These are phyloP conservation scores for Eumacrocentrus americanus DNA, from an alignment of 2,888 invertebrate genomes.

Conservation along the genomic window DNA sequence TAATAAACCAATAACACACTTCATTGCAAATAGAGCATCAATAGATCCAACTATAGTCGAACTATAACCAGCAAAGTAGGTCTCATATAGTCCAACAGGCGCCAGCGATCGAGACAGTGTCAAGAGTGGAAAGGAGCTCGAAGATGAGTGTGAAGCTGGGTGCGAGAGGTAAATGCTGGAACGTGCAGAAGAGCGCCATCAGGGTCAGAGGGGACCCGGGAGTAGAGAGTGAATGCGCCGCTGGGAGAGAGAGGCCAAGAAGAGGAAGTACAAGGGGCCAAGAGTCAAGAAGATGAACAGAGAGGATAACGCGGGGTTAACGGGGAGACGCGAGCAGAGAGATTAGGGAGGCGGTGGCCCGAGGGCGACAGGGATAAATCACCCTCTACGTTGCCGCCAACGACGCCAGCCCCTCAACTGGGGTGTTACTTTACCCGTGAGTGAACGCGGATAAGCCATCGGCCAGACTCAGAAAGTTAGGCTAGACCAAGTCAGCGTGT, in stretches of 20 bases:
- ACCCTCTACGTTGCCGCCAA: slow-evolving; percentile 28
- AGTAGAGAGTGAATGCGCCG: slow-evolving; percentile 4
- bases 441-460: slow-evolving; percentile 9
- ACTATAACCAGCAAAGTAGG: neutral
- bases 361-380: slow-evolving; percentile 46
- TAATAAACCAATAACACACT: no score
- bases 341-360: slow-evolving; percentile 48
- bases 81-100: neutral
- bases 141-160: slow-evolving; percentile 8
- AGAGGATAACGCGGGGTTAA: slow-evolving; percentile 45
- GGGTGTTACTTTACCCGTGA: slow-evolving; percentile 38
- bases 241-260: slow-evolving; percentile 15
- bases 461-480: neutral
- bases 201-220: slow-evolving; percentile 5
- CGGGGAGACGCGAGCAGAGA: slow-evolving; percentile 41
- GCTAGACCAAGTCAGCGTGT: neutral
- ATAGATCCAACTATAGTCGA: neutral
- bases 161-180: slow-evolving; percentile 10
- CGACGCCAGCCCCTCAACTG: slow-evolving; percentile 31
- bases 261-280: slow-evolving; percentile 33
- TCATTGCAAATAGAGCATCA: neutral
- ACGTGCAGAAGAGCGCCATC: neutral
- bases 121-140: slow-evolving; percentile 5
- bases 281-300: slow-evolving; percentile 47
- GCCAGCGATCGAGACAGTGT: neutral